Conservation (phyloP, 2,113 vertebrate species). For the Chionomys nivalis region DNA sequence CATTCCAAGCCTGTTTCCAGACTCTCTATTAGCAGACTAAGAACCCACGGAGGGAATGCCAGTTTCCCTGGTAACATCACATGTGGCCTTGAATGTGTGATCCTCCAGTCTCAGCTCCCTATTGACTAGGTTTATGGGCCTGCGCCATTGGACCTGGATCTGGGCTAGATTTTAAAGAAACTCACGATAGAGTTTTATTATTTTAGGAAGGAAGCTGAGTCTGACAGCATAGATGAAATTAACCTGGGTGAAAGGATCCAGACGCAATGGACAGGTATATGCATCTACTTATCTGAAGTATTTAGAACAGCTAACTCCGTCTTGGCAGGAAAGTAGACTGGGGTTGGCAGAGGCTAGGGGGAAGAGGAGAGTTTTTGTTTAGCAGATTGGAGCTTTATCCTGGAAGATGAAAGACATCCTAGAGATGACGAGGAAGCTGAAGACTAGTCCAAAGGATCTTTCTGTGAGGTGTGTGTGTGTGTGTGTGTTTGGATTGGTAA, state of each 20-base stretch:
- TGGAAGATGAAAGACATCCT: background rate
- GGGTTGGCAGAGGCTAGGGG: background rate
- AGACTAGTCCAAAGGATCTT: background rate
- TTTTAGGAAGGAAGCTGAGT: background rate
- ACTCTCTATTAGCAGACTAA: background rate
- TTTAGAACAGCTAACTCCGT: background rate
- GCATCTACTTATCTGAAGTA: background rate
- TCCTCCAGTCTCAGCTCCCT: background rate
- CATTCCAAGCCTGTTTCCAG: background rate
- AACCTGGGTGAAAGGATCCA: background rate
- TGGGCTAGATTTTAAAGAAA: background rate
- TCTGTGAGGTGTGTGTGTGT: background rate
- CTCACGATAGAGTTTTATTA: background rate
- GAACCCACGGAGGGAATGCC: background rate
- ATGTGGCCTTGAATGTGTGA: background rate
- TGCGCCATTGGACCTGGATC: background rate
- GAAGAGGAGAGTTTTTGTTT: background rate
- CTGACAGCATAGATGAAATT: background rate
- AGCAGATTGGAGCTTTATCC: background rate
- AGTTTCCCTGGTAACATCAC: background rate
- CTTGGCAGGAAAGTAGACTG: background rate
- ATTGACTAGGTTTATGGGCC: background rate
- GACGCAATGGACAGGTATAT: background rate
- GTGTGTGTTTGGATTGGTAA: background rate
- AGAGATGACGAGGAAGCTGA: background rate